Evolutionary conservation across 2,888 invertebrate species (phyloP), one percentile per base, ranked within the genome.

Genomic region (Andricus curvator): DNA sequence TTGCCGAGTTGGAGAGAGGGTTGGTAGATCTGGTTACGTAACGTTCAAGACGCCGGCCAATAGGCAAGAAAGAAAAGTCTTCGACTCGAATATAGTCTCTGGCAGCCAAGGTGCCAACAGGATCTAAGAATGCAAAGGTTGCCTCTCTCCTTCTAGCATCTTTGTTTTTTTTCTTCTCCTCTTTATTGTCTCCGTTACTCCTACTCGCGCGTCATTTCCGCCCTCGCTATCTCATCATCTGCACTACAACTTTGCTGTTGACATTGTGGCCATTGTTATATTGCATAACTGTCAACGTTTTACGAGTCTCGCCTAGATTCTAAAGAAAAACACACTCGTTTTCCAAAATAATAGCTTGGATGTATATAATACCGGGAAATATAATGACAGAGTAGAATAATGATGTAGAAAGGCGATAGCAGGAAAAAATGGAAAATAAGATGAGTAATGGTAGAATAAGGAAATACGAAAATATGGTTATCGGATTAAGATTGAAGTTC

Each of bases 201-300:
- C 74, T 74, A 56, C 74, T 74, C n/a, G 56, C 33, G 17, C 51
- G 74, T 56, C 29, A 74, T 74, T 74, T 74, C 74, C 74, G 51
- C 56, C 33, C 56, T 74, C n/a, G 74, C 74, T 74, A 74, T 74
- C 74, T 74, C 74, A 74, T 74, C 74, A 74, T 33, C 33, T 74
- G 9, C 15, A 70, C 56, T 74, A 74, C 51, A 74, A 48, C 51
- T 74, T 33, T 74, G 51, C 56, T 56, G 51, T 74, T 74, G 74
- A 74, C 74, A 74, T 56, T 56, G 74, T 74, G 33, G 51, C 74
- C n/a, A 74, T 74, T 74, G 51, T 74, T 74, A 33, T 74, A 74
- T 74, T 74, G 74, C 56, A 74, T 74, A 74, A 74, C 74, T 74
- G 74, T 74, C 33, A 56, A 33, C 74, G 56, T 25, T 56, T 51